Conservation (phyloP, 2,888 invertebrate species). For the Brenthis hecate region DNA sequence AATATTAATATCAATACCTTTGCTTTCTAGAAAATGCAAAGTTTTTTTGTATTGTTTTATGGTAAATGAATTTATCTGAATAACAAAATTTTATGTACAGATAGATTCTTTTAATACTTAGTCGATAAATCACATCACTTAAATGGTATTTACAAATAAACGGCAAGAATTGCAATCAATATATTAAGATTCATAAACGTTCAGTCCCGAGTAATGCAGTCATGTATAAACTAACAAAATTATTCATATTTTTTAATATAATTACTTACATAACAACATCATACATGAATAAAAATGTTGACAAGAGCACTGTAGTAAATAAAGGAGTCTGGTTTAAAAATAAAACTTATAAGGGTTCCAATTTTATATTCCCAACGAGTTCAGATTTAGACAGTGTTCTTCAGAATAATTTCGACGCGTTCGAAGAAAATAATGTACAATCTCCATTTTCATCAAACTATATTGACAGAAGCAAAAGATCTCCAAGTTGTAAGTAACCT, state of each 20-base stretch:
- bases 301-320: conserved; percentile 64
- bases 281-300: conserved; percentile 52
- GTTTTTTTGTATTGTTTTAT: no score
- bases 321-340: conserved; percentile 63
- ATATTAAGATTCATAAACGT: conserved; percentile 48
- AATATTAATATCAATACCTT: no score
- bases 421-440: conserved; percentile 48
- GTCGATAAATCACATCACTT: conserved; percentile 36
- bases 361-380: conserved; percentile 60
- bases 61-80: no score
- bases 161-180: conserved; percentile 47
- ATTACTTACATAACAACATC: conserved; percentile 39
- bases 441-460: conserved; percentile 52
- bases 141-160: conserved; percentile 56
- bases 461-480: conserved; percentile 57
- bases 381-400: conserved; percentile 57
- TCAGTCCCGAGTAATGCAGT: conserved; percentile 44
- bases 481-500: conserved; percentile 55
- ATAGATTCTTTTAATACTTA: neutral
- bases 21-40: no score
- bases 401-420: conserved; percentile 56
- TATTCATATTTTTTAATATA: conserved; percentile 48
- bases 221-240: conserved; percentile 52
- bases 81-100: no score
- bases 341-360: conserved; percentile 45